Evolutionary conservation across 2,797 vertebrate species (phyloP).

Genomic region (Tamandua tetradactyla): DNA sequence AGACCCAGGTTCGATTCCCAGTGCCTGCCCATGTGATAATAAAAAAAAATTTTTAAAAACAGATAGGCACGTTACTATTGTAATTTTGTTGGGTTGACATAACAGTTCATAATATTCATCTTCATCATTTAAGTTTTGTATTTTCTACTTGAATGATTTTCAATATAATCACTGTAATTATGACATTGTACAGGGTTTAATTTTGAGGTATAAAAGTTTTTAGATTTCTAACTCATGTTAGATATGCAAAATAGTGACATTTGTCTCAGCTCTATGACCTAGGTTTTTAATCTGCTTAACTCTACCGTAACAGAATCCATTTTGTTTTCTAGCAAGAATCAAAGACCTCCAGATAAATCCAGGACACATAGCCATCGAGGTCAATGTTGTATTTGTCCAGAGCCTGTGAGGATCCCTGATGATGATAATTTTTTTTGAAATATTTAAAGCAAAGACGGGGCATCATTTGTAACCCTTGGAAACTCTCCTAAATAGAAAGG

Average conservation of each 20-base stretch:
- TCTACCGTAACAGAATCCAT: not conserved
- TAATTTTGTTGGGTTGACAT: not conserved
- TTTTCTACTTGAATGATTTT: conserved; percentile 37
- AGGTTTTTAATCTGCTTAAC: conserved; percentile 11
- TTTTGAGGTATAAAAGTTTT: not conserved
- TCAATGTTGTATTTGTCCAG: not conserved
- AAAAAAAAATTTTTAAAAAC: no score
- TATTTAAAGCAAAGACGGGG: not conserved
- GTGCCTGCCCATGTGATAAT: no score
- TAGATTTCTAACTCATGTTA: conserved; percentile 40
- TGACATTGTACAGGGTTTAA: not conserved
- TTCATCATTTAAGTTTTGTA: conserved; percentile 16
- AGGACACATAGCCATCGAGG: not conserved
- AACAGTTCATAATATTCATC: not conserved
- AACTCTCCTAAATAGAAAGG: not conserved
- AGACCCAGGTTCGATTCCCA: no score
- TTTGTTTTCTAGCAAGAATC: conserved; percentile 18
- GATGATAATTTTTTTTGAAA: conserved; percentile 27
- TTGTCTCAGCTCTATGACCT: not conserved
- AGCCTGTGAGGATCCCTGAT: not conserved
- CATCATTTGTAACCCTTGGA: not conserved
- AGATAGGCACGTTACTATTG: not conserved
- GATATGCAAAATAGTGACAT: not conserved
- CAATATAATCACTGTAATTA: not conserved
- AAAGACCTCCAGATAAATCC: not conserved